Evolutionary conservation across 2,888 invertebrate genomes (phyloP).

Genomic region (Eupithecia subfuscata): DNA sequence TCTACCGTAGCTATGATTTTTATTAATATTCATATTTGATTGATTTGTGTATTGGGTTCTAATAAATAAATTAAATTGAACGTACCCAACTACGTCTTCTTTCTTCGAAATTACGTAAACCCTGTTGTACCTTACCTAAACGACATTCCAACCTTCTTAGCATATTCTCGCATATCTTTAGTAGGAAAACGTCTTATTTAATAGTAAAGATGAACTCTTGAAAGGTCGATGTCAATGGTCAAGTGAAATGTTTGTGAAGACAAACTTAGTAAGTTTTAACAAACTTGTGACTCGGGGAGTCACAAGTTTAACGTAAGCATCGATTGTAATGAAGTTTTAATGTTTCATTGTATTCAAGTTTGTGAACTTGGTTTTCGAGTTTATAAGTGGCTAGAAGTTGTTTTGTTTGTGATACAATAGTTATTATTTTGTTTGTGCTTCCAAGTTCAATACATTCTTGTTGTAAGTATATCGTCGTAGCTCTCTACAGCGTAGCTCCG

Average conservation of each 20-base stretch:
- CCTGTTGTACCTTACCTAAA: neutral
- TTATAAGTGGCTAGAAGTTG: neutral
- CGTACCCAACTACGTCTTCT: neutral
- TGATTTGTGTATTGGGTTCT: neutral
- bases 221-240: conserved; percentile 2
- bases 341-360: conserved; percentile 1
- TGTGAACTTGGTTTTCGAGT: conserved; percentile 2
- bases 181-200: neutral
- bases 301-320: neutral
- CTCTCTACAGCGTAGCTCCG: conserved; percentile 21
- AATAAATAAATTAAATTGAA: neutral
- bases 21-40: neutral
- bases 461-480: neutral
- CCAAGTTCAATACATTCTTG: neutral
- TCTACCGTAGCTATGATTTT: neutral
- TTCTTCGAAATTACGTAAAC: neutral
- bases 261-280: neutral
- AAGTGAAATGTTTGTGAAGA: neutral
- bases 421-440: conserved; percentile 17
- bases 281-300: neutral
- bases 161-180: neutral
- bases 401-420: conserved; percentile 11
- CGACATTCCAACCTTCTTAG: neutral
- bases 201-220: neutral
- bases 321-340: conserved; percentile 12